phyloP scores from a whole-genome alignment of 2,113 vertebrate species.

The Leptodactylus fuscus region DNA sequence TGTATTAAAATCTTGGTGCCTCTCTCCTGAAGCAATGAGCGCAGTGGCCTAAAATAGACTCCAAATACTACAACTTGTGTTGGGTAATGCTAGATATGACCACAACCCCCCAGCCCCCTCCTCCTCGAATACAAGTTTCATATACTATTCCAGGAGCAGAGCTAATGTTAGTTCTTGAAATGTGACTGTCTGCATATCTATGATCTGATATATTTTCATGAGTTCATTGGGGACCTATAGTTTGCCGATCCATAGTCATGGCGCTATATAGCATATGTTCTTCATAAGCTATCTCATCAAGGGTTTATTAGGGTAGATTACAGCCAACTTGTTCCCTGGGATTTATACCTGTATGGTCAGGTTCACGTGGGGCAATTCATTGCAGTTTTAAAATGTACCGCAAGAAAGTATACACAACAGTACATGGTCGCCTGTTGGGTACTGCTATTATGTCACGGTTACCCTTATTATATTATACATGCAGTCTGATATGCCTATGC shows the following conservation, averaged over 20 bases:
- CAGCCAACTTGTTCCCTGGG: no score
- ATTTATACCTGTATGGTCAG: background rate
- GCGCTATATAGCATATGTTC: no score
- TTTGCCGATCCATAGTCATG: background rate
- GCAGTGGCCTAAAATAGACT: slow-evolving; percentile 34
- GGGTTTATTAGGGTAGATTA: no score
- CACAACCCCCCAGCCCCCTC: background rate
- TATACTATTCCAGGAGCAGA: slow-evolving; percentile 37
- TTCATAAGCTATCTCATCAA: no score
- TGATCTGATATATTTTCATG: background rate
- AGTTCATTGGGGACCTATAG: background rate
- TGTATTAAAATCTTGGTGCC: background rate
- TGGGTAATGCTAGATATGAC: slow-evolving; percentile 20
- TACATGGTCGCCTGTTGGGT: no score
- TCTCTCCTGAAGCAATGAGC: slow-evolving; percentile 3
- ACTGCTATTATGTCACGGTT: no score
- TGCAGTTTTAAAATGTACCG: no score
- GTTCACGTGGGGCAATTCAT: no score
- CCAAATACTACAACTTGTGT: slow-evolving; percentile 47
- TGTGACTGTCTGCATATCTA: slow-evolving; percentile 22
- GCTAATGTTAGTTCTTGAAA: slow-evolving; percentile 48
- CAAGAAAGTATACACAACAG: no score
- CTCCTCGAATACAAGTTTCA: slow-evolving; percentile 9
- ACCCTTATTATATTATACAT: no score
- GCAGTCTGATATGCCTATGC: no score